Evolutionary conservation across 2,113 vertebrate species (phyloP).

Genomic region (Dendrocopos noguchii): DNA sequence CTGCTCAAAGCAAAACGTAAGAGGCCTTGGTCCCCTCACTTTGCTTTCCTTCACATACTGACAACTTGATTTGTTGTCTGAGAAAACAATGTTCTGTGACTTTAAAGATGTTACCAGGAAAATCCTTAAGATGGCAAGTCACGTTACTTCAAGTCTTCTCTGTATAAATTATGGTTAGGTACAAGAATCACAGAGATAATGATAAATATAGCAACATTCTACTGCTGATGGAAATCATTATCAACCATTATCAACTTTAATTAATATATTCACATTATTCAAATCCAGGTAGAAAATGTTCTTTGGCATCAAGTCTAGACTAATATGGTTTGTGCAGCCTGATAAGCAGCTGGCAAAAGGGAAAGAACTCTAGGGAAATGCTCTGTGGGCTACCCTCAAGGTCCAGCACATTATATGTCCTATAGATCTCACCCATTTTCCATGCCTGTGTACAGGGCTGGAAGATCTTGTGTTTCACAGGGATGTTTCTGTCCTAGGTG

Average conservation of each 20-base stretch:
- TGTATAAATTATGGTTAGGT: conserved; percentile 3
- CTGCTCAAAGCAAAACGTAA: neutral
- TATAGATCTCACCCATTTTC: neutral
- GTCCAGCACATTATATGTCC: neutral
- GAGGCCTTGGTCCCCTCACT: neutral
- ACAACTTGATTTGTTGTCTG: neutral
- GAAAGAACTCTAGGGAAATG: neutral
- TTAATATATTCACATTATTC: conserved; percentile 68
- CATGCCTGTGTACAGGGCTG: neutral
- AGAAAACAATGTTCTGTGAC: neutral
- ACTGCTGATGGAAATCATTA: conserved; percentile 55
- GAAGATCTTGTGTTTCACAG: neutral
- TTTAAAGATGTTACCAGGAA: neutral
- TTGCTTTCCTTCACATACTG: neutral
- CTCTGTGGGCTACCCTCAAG: neutral
- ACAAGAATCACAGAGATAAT: conserved; percentile 12
- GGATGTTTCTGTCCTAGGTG: neutral
- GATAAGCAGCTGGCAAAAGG: neutral
- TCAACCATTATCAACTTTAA: conserved; percentile 61
- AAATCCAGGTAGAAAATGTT: conserved; percentile 67
- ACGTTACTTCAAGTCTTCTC: conserved; percentile 47
- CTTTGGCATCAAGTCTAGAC: conserved; percentile 23
- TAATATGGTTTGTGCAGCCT: neutral
- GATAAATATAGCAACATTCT: conserved; percentile 53
- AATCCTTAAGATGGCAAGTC: conserved; percentile 47